A percentile compares a stretch with the other conserved stretches of the same genome.
These are phyloP conservation scores for Calcarius lapponicus DNA, from an alignment of 2,797 vertebrate species.

Conservation along the genomic window DNA sequence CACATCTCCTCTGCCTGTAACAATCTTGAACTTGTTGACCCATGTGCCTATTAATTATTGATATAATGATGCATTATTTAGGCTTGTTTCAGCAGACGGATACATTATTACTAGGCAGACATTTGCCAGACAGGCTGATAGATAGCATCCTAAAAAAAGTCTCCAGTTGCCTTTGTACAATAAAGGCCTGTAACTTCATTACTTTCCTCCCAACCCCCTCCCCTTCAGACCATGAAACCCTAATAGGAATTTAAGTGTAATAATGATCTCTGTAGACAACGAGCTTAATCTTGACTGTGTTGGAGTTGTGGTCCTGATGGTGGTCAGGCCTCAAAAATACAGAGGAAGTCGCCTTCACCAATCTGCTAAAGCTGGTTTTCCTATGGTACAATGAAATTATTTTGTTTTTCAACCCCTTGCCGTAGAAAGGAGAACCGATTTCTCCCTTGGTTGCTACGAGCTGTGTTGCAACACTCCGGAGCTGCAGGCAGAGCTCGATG, in stretches of 20 bases:
- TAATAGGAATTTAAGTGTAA: not conserved
- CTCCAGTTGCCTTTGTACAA: slow-evolving; percentile 37
- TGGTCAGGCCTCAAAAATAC: not conserved
- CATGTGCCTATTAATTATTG: slow-evolving; percentile 64
- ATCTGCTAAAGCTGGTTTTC: not conserved
- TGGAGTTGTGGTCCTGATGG: not conserved
- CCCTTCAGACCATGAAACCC: not conserved
- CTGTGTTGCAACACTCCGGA: not conserved
- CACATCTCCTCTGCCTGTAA: not conserved
- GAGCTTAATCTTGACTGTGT: not conserved
- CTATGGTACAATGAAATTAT: not conserved
- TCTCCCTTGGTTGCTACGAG: not conserved
- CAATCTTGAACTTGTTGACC: slow-evolving; percentile 68
- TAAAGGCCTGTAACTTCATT: slow-evolving; percentile 35
- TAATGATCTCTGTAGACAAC: not conserved
- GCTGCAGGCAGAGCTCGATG: not conserved
- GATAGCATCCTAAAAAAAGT: slow-evolving; percentile 64
- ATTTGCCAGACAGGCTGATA: slow-evolving; percentile 67
- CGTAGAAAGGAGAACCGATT: slow-evolving; percentile 3
- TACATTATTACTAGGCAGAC: slow-evolving; percentile 65
- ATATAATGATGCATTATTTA: slow-evolving; percentile 71
- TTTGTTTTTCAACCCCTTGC: slow-evolving; percentile 1
- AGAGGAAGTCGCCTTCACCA: not conserved
- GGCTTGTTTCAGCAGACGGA: slow-evolving; percentile 57
- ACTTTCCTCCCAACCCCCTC: not conserved